Percentiles rank a stretch among this genome's conserved stretches.
These are phyloP conservation scores for Sandelia bainsii DNA, from an alignment of 2,797 vertebrate species.

Conservation along the genomic window DNA sequence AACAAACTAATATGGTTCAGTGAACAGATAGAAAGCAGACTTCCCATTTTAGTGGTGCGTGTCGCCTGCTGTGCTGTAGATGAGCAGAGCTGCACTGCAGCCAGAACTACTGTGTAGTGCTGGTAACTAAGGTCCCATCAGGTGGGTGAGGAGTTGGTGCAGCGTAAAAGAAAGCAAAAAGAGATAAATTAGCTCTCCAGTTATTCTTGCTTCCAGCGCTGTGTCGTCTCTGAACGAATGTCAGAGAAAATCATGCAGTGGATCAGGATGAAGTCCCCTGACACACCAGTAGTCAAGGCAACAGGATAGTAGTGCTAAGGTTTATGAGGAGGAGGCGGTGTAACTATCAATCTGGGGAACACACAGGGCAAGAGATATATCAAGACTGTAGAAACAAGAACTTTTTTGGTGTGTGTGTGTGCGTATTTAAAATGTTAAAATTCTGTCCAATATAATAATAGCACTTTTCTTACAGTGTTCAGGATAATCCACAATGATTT, in stretches of 20 bases:
- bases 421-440: not conserved
- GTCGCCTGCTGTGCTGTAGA: conserved; percentile 18
- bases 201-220: conserved; percentile 48
- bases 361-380: conserved; percentile 52
- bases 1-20: conserved; percentile 35
- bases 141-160: conserved; percentile 44
- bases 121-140: conserved; percentile 37
- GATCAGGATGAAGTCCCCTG: conserved; percentile 72
- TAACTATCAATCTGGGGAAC: conserved; percentile 60
- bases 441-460: not conserved
- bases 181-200: conserved; percentile 47
- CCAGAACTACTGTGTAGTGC: conserved; percentile 9
- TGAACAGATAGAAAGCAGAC: conserved; percentile 33
- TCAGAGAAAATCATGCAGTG: conserved; percentile 68
- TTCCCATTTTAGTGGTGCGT: conserved; percentile 20
- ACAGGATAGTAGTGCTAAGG: conserved; percentile 64
- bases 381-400: conserved; percentile 26
- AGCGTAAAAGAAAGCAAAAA: conserved; percentile 8
- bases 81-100: conserved; percentile 22
- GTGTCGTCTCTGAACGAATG: conserved; percentile 63
- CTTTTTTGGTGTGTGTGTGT: not conserved
- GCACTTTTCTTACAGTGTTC: not conserved
- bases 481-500: not conserved
- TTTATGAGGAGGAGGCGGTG: conserved; percentile 60
- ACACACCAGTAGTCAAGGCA: conserved; percentile 82